phyloP scores from a whole-genome alignment of 2,888 invertebrate species.

The Ligdia adustata region DNA sequence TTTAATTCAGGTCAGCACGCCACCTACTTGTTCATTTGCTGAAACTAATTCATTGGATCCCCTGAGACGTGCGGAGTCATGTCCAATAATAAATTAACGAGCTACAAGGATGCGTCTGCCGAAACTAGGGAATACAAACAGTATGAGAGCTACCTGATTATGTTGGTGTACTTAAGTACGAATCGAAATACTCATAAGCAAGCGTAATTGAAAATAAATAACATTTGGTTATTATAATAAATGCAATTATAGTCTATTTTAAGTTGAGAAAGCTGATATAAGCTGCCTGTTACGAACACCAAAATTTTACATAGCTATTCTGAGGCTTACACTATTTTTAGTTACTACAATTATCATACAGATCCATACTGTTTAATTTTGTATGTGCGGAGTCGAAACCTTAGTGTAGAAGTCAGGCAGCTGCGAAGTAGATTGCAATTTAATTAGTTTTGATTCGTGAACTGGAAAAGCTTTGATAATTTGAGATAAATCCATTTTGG shows the following conservation, averaged over 20 bases:
- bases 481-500: not conserved
- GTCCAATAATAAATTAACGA: conserved; percentile 26
- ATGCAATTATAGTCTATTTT: no score
- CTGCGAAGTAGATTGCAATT: conserved; percentile 11
- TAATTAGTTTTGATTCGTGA: conserved; percentile 9
- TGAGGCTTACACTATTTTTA: no score
- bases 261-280: no score
- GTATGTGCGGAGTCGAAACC: not conserved
- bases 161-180: no score
- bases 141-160: not conserved
- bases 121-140: conserved; percentile 4
- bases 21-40: conserved; percentile 25
- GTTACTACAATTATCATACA: no score
- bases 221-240: no score
- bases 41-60: conserved; percentile 26
- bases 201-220: no score
- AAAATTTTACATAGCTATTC: no score
- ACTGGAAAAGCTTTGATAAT: conserved; percentile 7
- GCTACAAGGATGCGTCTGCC: conserved; percentile 17
- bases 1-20: conserved; percentile 22
- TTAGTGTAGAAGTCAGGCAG: conserved; percentile 1
- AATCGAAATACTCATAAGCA: no score
- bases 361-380: conserved; percentile 3
- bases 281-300: no score
- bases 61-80: conserved; percentile 21